Percentiles rank a stretch among this genome's conserved stretches.
Evolutionary conservation across 2,888 invertebrate species (phyloP).

Genomic region (Coelinius sp.): DNA sequence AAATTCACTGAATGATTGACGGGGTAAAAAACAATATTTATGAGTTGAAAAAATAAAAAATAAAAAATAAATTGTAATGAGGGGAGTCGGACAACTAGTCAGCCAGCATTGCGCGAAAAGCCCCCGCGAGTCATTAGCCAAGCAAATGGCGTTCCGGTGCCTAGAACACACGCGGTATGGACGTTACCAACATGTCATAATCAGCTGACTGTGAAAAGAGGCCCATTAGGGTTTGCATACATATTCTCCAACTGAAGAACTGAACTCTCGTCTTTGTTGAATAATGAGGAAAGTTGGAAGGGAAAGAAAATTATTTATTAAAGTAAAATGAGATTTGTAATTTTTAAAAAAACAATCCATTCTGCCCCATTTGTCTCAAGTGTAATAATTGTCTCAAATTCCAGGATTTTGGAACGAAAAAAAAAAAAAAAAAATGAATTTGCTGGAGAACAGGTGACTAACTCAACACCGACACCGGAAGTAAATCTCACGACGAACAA

Average conservation of each 20-base stretch:
- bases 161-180: conserved; percentile 64
- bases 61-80: too few relatives aligned
- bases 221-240: conserved; percentile 68
- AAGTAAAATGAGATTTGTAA: too few relatives aligned
- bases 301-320: too few relatives aligned
- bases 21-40: neutral
- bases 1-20: neutral
- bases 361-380: too few relatives aligned
- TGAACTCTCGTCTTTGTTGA: neutral
- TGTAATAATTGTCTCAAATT: too few relatives aligned
- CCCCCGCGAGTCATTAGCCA: conserved; percentile 68
- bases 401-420: neutral
- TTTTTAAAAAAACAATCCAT: too few relatives aligned
- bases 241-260: conserved; percentile 41
- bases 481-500: conserved; percentile 49
- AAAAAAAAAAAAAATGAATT: conserved; percentile 9
- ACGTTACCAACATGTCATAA: conserved; percentile 68
- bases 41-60: neutral
- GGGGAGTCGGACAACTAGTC: conserved; percentile 5
- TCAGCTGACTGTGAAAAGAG: conserved; percentile 68
- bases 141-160: conserved; percentile 68
- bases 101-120: conserved; percentile 49
- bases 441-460: conserved; percentile 39
- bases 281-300: neutral
- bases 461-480: conserved; percentile 49